A percentile compares a stretch with the other conserved stretches of the same genome.
Evolutionary conservation across 2,888 invertebrate species (phyloP).

Genomic region (Lutraria lutraria): DNA sequence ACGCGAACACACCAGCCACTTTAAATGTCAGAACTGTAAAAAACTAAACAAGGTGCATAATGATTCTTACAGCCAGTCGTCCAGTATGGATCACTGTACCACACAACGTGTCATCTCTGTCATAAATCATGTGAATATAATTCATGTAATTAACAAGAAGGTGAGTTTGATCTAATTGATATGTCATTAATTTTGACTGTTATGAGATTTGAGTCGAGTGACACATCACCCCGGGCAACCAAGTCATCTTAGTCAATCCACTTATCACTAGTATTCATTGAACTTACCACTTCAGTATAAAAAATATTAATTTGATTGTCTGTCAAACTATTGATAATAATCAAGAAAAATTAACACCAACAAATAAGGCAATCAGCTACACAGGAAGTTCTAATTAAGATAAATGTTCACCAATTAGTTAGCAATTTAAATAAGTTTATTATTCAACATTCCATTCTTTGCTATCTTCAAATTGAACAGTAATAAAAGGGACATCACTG

Average conservation of each 20-base stretch:
- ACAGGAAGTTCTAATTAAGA: neutral
- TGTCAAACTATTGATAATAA: neutral
- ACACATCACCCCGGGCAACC: neutral
- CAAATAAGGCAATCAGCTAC: neutral
- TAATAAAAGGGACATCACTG: too few species aligned
- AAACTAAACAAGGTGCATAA: neutral
- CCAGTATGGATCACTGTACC: neutral
- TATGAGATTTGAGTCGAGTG: conserved; percentile 21
- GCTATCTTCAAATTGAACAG: too few species aligned
- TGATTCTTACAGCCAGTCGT: neutral
- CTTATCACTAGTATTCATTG: neutral
- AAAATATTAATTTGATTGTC: conserved; percentile 10
- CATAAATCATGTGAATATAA: conserved; percentile 35
- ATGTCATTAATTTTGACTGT: conserved; percentile 53
- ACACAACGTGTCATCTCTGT: conserved; percentile 40
- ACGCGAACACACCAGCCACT: neutral
- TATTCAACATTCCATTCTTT: too few species aligned
- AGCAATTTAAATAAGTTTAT: too few species aligned
- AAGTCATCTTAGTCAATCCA: conserved; percentile 4
- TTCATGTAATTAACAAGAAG: conserved; percentile 40
- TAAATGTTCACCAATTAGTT: neutral
- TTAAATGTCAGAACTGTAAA: neutral
- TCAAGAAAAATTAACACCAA: neutral
- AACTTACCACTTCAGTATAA: neutral
- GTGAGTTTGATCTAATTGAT: conserved; percentile 52